Evolutionary conservation across 2,797 vertebrate genomes (phyloP), one percentile per base, ranked within the genome.

Genomic region (Lophius americanus): DNA sequence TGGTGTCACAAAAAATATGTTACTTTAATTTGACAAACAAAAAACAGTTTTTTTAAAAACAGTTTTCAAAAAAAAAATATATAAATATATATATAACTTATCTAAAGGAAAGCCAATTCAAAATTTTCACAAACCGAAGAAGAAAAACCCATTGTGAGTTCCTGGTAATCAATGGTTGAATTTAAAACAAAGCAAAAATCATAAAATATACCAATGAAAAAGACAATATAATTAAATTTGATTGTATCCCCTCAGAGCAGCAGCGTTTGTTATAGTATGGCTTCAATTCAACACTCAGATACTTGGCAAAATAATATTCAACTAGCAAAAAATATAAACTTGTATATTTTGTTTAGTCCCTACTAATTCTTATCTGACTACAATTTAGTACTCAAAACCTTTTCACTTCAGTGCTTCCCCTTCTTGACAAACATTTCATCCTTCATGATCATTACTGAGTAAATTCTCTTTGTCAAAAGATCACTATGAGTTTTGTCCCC

Each of bases 211-310:
- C 58, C 41, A 50, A 61, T 6, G 69, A 12, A 70, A 58, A 79
- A 23, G 23, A 67, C 37, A 54, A 36, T 5, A 13, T 50, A 9
- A 50, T 61, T 51, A 0, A 48, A 68, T 81, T 66, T 14, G 59
- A 76, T 73, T 81, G 23, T 23, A 70, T 87, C 67, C 70, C 86
- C 86, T 89, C 85, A 91, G 85, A 82, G 76, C 73, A 83, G 61
- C 51, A 81, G 47, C 58, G 51, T 51, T 68, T 43, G 44, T 65
- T 75, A 74, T 66, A 78, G 64, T 82, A 88, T 85, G 85, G 85
- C 83, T 88, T 89, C 23, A 65, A 62, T 78, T 76, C 66, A 82
- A 73, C 69, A 66, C 66, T 72, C 48, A 72, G 10, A 60, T 51
- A 49, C 68, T 51, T 12, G 54, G 33, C 4, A 50, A 62, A 55